Evolutionary conservation across 2,113 vertebrate genomes (phyloP).

Genomic region (Alligator sinensis): DNA sequence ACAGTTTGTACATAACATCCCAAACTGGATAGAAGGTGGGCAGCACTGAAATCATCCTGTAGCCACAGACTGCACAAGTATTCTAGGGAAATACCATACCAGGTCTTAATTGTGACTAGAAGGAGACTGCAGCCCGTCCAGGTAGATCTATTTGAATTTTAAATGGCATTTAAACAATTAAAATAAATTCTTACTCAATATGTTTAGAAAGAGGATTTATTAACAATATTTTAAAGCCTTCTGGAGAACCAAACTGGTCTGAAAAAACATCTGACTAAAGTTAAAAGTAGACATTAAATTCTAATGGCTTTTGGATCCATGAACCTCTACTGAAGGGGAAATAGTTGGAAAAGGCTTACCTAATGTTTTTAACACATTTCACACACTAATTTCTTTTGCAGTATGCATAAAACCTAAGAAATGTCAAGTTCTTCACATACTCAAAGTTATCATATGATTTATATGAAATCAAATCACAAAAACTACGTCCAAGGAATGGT

Average conservation of each 20-base stretch:
- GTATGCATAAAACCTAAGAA: conserved; percentile 21
- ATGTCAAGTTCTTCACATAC: conserved; percentile 3
- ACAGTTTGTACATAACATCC: neutral
- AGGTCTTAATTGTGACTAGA: neutral
- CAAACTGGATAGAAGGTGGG: neutral
- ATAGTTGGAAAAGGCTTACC: conserved; percentile 67
- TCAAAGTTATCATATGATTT: neutral
- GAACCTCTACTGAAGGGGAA: conserved; percentile 74
- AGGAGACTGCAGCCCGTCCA: neutral
- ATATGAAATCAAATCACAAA: neutral
- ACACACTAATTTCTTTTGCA: conserved; percentile 78
- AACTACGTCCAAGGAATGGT: neutral
- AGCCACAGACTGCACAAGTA: neutral
- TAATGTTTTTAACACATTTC: conserved; percentile 86
- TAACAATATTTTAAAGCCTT: neutral
- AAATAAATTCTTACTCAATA: neutral
- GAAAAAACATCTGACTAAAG: conserved; percentile 11
- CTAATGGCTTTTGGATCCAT: conserved; percentile 80
- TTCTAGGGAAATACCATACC: neutral
- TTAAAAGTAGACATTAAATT: conserved; percentile 74
- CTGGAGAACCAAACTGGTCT: neutral
- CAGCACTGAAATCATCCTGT: neutral
- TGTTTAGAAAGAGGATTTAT: neutral
- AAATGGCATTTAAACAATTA: neutral
- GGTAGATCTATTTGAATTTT: accelerated